A percentile compares a stretch with the other conserved stretches of the same genome.
Evolutionary conservation across 2,888 invertebrate genomes (phyloP).

Genomic region (Leptinotarsa haldemani): DNA sequence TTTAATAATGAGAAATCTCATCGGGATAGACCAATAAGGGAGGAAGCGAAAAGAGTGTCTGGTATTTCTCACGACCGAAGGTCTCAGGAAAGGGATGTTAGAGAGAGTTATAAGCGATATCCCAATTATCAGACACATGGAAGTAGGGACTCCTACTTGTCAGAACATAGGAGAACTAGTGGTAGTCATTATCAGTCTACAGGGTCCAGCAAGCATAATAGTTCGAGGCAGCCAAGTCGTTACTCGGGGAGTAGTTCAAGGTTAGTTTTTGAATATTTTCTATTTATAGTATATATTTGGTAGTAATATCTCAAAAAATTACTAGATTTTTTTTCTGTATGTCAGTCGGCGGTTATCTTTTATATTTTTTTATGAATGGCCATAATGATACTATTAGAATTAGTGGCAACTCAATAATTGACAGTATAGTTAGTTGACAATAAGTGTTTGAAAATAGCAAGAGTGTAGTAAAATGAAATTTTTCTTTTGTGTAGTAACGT

Average conservation of each 20-base stretch:
- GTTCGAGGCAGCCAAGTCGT: background rate
- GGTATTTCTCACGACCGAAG: background rate
- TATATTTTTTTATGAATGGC: too few relatives aligned
- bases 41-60: background rate
- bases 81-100: background rate
- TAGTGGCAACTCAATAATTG: too few relatives aligned
- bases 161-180: background rate
- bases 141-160: background rate
- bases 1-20: background rate
- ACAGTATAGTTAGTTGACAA: too few relatives aligned
- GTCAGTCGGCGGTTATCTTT: too few relatives aligned
- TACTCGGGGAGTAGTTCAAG: background rate
- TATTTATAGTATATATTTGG: background rate
- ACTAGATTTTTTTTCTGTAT: background rate
- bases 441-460: too few relatives aligned
- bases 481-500: too few relatives aligned
- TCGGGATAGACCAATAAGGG: background rate
- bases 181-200: background rate
- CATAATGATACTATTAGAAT: too few relatives aligned
- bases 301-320: background rate
- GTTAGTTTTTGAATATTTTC: background rate
- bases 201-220: conserved; percentile 2
- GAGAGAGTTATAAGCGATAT: conserved; percentile 4
- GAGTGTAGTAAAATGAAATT: too few relatives aligned
- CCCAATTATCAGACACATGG: background rate